Base-by-base conservation (phyloP, 2,113 vertebrate species). In the Rhagologus leucostigma region DNA sequence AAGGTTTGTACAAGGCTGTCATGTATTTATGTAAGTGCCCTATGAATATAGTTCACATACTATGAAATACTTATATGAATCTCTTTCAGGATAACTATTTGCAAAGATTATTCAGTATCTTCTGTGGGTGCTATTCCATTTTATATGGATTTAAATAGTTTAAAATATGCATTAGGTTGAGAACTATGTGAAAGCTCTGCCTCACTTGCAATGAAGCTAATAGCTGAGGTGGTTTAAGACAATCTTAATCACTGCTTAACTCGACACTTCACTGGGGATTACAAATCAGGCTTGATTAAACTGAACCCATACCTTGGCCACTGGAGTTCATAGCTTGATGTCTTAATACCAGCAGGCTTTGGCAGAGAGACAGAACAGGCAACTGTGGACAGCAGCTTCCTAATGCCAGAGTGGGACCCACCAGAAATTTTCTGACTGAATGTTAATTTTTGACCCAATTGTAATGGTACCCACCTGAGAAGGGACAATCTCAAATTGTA, bases 241-340 rank as follows among this genome's bases (percentile, higher is more conserved):
- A 56, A 63, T 70, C 68, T 84, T 96, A 95, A 92, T 93, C 84
- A 89, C 62, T 84, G 60, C 76, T 94, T 92, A 93, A 88, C 71
- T 90, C 10, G 0, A 73, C 71, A 69, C 80, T 97, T 95, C 95
- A 89, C 71, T 21, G 2, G 76, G 84, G 69, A 95, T 81, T 95
- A 77, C 60, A 90, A 87, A 92, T 95, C 91, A 95, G 64, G 20
- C 35, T 75, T 93, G 76, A 93, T 95, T 95, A 96, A 93, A 90
- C 39, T 44, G 68, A 95, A 71, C 73, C 52, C 73, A 53, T 63
- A 95, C 64, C 30, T 81, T 93, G 80, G 73, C 84, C 69, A 60
- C 80, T 53, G 84, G 73, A 81, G 52, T 64, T 95, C 13, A 2
- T 67, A 75, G 21, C 39, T 49, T 90, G 80, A 95, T 80, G 44